These are phyloP conservation scores for Iguana delicatissima DNA, from an alignment of 2,797 vertebrate species.

Conservation along the genomic window DNA sequence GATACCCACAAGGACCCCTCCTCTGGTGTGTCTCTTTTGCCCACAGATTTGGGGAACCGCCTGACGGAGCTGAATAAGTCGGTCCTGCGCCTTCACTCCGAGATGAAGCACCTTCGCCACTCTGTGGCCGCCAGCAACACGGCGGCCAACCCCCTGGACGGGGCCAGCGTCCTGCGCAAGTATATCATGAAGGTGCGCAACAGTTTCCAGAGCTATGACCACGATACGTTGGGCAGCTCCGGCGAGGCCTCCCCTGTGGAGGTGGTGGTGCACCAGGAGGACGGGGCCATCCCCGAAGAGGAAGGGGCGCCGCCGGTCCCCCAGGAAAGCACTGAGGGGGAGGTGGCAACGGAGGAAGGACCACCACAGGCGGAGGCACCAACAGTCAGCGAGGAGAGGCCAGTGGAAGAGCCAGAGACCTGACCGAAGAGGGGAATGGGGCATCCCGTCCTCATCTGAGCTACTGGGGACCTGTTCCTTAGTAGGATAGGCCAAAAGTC, in stretches of 20 bases:
- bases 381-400: not conserved
- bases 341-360: not conserved
- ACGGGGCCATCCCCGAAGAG: not conserved
- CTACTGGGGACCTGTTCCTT: not conserved
- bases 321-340: not conserved
- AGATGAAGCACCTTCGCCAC: slow-evolving; percentile 82
- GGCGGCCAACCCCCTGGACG: slow-evolving; percentile 41
- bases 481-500: not conserved
- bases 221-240: slow-evolving; percentile 18
- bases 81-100: slow-evolving; percentile 82
- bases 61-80: slow-evolving; percentile 90
- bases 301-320: not conserved
- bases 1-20: no score
- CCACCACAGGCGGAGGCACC: rapidly evolving
- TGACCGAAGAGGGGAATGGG: not conserved
- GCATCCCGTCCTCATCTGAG: no score
- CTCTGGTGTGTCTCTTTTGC: not conserved
- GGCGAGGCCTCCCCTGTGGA: slow-evolving; percentile 41
- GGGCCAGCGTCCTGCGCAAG: slow-evolving; percentile 83
- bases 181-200: slow-evolving; percentile 88
- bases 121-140: slow-evolving; percentile 63
- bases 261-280: slow-evolving; percentile 66
- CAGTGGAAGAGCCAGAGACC: not conserved
- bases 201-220: slow-evolving; percentile 86
- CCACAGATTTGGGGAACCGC: slow-evolving; percentile 88